A percentile compares a stretch with the other conserved stretches of the same genome.
Conservation (phyloP, 2,888 invertebrate species). For the Tenthredo distinguenda region DNA sequence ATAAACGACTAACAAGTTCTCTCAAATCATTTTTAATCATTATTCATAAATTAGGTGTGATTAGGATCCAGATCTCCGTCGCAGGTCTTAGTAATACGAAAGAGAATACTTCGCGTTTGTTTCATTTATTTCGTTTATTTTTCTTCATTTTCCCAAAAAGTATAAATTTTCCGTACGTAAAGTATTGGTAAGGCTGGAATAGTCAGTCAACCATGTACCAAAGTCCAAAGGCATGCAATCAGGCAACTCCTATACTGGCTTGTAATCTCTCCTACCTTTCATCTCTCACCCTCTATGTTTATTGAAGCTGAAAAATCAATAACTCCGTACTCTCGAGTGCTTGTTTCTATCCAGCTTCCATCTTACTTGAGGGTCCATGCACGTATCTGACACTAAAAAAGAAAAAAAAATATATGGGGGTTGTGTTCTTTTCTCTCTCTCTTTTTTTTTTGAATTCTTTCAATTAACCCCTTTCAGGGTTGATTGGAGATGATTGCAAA, state of each 20-base stretch:
- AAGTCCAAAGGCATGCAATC: constrained; percentile 60
- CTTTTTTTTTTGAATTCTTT: background rate
- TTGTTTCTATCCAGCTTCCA: constrained; percentile 48
- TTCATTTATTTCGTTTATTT: background rate
- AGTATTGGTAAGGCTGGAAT: background rate
- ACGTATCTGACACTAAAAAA: constrained; percentile 10
- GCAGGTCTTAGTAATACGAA: background rate
- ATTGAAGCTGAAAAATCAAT: constrained; percentile 68
- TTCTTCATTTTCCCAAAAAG: background rate
- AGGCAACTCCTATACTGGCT: constrained; percentile 59
- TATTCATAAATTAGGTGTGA: background rate
- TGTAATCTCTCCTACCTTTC: constrained; percentile 66
- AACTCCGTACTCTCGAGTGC: constrained; percentile 58
- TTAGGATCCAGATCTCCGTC: background rate
- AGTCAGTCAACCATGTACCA: constrained; percentile 38
- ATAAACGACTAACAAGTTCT: background rate
- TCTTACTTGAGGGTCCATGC: constrained; percentile 24
- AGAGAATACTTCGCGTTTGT: background rate
- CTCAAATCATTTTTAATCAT: background rate
- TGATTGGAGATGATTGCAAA: constrained; percentile 39
- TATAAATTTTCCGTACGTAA: background rate
- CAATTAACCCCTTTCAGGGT: constrained; percentile 9
- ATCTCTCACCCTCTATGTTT: constrained; percentile 64
- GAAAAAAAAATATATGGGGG: background rate
- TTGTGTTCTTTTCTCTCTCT: background rate